A percentile compares a stretch with the other conserved stretches of the same genome.
These are phyloP conservation scores for Sminthurides bifidus DNA, from an alignment of 1,140 invertebrate species.

Conservation along the genomic window DNA sequence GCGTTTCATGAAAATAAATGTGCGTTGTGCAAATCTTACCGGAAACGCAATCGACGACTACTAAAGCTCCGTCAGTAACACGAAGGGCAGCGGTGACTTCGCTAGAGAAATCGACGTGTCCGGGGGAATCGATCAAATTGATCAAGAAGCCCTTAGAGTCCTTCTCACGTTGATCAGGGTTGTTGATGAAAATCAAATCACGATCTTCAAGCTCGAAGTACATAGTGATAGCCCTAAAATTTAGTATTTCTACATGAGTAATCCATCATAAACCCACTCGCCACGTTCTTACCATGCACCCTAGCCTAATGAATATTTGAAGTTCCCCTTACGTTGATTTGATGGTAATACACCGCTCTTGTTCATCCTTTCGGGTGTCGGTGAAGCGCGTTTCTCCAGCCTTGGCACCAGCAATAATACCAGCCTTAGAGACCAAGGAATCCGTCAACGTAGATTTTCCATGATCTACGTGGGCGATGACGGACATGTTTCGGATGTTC, in stretches of 20 bases:
- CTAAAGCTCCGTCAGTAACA: constrained; percentile 97
- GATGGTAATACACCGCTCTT: constrained; percentile 99
- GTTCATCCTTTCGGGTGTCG: constrained; percentile 98
- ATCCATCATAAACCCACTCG: not conserved
- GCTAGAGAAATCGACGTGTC: constrained; percentile 98
- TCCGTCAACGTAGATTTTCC: constrained; percentile 99
- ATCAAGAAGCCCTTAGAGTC: constrained; percentile 92
- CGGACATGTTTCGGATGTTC: constrained; percentile 99
- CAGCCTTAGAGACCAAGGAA: constrained; percentile 97
- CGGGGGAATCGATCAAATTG: constrained; percentile 97
- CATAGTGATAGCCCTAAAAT: constrained; percentile 88
- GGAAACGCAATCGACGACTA: constrained; percentile 98
- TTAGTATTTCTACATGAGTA: not conserved
- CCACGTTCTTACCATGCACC: not conserved
- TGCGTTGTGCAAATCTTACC: constrained; percentile 50
- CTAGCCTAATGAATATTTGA: not conserved
- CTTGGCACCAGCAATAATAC: constrained; percentile 96
- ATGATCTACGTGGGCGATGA: constrained; percentile 99
- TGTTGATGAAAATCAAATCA: constrained; percentile 79
- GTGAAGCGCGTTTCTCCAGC: constrained; percentile 99
- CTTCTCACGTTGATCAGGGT: constrained; percentile 76
- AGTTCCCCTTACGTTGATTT: constrained; percentile 88
- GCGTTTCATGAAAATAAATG: too few species aligned
- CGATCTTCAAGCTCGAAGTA: constrained; percentile 90
- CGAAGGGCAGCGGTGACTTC: constrained; percentile 97